These are phyloP conservation scores for Hypolimnas misippus DNA, from an alignment of 2,888 invertebrate genomes.

Conservation along the genomic window DNA sequence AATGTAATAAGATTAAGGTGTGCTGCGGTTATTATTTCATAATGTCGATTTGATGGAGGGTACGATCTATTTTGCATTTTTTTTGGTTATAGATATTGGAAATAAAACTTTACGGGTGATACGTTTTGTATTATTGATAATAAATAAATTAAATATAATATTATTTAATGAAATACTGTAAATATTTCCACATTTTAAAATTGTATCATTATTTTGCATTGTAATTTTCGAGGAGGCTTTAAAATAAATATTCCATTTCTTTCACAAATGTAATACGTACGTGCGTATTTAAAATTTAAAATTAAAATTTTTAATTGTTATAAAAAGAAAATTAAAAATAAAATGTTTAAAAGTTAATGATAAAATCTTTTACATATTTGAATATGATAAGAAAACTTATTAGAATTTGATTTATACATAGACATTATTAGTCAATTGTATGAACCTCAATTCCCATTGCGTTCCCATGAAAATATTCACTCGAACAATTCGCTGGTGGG, in stretches of 20 bases:
- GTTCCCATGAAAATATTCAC: conserved; percentile 29
- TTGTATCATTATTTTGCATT: too few relatives aligned
- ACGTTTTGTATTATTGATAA: neutral
- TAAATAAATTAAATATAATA: too few relatives aligned
- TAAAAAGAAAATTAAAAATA: neutral
- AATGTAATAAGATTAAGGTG: conserved; percentile 80
- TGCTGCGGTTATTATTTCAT: conserved; percentile 71
- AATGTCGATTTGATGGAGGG: conserved; percentile 74
- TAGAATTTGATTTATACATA: neutral
- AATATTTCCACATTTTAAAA: too few relatives aligned
- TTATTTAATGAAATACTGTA: too few relatives aligned
- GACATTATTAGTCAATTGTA: conserved; percentile 12
- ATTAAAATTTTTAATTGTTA: too few relatives aligned
- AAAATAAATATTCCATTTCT: too few relatives aligned
- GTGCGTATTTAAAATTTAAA: too few relatives aligned
- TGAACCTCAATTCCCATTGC: conserved; percentile 16
- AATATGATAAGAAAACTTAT: too few relatives aligned
- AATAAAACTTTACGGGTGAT: conserved; percentile 41
- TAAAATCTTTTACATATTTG: too few relatives aligned
- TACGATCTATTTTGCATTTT: conserved; percentile 38
- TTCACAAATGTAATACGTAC: too few relatives aligned
- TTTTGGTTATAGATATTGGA: conserved; percentile 45
- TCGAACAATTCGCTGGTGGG: conserved; percentile 15
- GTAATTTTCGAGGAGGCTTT: too few relatives aligned
- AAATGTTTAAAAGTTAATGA: neutral